Evolutionary conservation across 2,888 invertebrate genomes (phyloP).

Genomic region (Entomobrya multifasciata): DNA sequence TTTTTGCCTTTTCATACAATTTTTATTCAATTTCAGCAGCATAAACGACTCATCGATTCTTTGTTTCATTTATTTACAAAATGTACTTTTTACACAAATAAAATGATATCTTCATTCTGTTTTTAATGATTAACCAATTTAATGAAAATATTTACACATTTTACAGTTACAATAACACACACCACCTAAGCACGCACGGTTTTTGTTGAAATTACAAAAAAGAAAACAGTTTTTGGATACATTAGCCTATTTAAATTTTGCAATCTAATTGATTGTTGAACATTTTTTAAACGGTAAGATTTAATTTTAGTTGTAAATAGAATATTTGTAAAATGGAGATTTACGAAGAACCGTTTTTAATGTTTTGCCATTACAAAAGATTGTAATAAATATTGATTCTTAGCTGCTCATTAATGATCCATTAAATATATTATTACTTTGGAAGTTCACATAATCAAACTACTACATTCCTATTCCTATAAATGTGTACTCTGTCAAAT

Average conservation of each 20-base stretch:
- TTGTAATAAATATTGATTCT: no score
- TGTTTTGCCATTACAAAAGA: no score
- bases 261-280: not conserved
- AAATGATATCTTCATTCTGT: not conserved
- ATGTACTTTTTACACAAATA: no score
- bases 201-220: not conserved
- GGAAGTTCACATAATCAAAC: not conserved
- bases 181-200: not conserved
- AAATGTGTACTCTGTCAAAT: not conserved
- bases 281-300: not conserved
- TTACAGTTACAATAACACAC: not conserved
- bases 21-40: not conserved
- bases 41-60: not conserved
- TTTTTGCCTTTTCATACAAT: no score
- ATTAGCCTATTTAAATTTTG: not conserved
- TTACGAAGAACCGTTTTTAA: no score
- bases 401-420: not conserved
- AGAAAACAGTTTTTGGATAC: not conserved
- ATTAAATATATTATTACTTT: not conserved
- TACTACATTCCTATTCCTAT: not conserved
- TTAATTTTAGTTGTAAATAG: not conserved
- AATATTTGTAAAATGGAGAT: not conserved
- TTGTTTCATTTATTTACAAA: not conserved
- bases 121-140: no score
- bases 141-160: not conserved